phyloP scores from a whole-genome alignment of 2,113 vertebrate genomes.

The Prunella himalayana region DNA sequence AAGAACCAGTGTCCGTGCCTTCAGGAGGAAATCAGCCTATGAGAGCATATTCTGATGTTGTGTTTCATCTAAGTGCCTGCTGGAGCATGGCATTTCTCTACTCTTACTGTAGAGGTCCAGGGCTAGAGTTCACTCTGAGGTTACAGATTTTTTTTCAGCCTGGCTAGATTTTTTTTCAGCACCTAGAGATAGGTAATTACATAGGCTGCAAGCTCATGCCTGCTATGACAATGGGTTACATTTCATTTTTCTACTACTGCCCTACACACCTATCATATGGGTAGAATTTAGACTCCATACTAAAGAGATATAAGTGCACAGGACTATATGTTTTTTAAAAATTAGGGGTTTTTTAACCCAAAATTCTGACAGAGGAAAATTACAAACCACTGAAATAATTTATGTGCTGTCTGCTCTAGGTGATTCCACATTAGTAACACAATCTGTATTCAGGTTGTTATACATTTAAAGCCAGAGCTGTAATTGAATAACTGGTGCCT shows the following conservation, averaged over 20 bases:
- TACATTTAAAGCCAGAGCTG: not conserved
- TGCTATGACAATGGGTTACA: not conserved
- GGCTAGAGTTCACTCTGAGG: not conserved
- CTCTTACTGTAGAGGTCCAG: not conserved
- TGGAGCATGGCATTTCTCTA: not conserved
- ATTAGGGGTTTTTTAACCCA: rapidly evolving
- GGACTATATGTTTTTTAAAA: rapidly evolving
- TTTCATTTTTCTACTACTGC: not conserved
- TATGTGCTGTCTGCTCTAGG: not conserved
- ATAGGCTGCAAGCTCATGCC: not conserved
- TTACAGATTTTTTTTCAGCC: not conserved
- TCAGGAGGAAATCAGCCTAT: not conserved
- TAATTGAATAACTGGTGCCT: not conserved
- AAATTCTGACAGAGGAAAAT: not conserved
- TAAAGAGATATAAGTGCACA: not conserved
- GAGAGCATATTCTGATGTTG: not conserved
- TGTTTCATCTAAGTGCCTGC: not conserved
- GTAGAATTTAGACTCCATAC: not conserved
- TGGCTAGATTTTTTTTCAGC: too few relatives aligned
- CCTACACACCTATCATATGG: not conserved
- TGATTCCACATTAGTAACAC: not conserved
- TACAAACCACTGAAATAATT: not conserved
- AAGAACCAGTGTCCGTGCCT: not conserved
- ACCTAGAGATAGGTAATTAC: not conserved
- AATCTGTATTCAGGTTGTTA: not conserved